A percentile compares a stretch with the other conserved stretches of the same genome.
Evolutionary conservation across 2,113 vertebrate genomes (phyloP).

Genomic region (Phrynosoma platyrhinos): DNA sequence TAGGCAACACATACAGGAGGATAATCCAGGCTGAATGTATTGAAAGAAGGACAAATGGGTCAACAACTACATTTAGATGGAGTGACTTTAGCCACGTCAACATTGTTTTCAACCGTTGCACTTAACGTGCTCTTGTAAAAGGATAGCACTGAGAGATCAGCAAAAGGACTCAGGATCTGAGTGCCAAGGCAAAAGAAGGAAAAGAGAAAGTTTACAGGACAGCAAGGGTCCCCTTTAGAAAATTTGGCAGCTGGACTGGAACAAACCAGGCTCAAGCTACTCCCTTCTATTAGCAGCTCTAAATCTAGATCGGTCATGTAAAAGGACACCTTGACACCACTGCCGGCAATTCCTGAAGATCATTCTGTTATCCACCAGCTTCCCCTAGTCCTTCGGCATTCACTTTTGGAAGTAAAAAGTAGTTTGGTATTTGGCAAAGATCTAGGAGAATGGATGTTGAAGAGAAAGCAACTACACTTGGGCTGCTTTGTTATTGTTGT

Average conservation of each 20-base stretch:
- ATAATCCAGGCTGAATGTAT: neutral
- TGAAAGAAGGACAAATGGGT: neutral
- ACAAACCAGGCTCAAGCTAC: slow-evolving; percentile 53
- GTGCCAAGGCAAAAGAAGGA: neutral
- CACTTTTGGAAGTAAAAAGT: neutral
- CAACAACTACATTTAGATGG: neutral
- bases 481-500: neutral
- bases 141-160: slow-evolving; percentile 41
- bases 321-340: slow-evolving; percentile 49
- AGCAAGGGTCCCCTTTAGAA: slow-evolving; percentile 62
- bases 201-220: slow-evolving; percentile 17
- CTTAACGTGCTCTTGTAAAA: slow-evolving; percentile 42
- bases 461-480: slow-evolving; percentile 13
- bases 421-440: neutral
- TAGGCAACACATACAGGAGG: neutral
- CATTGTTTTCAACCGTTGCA: slow-evolving; percentile 13
- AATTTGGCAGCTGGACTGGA: slow-evolving; percentile 63
- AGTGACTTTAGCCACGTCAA: slow-evolving; percentile 7
- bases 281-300: slow-evolving; percentile 60
- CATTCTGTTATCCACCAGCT: slow-evolving; percentile 11
- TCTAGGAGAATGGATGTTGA: neutral
- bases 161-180: slow-evolving; percentile 40
- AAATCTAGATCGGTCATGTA: slow-evolving; percentile 60
- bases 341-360: slow-evolving; percentile 27
- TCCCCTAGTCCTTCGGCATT: neutral